Conservation (phyloP, 1,140 invertebrate genomes). For the Musca domestica region DNA sequence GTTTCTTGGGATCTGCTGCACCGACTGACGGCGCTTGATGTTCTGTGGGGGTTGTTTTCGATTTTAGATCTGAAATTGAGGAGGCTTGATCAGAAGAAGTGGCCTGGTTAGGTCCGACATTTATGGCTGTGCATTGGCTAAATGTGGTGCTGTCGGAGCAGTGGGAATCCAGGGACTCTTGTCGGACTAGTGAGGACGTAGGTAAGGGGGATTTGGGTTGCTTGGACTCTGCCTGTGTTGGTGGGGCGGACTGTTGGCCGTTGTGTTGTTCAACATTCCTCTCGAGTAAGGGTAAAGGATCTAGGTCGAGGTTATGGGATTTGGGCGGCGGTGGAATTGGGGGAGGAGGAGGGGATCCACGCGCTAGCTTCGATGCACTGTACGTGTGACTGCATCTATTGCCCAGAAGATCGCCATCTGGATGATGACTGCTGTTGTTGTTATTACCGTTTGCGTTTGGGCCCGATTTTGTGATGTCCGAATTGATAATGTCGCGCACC, state of each 20-base stretch:
- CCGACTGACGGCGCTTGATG: not conserved
- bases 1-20: conserved; percentile 36
- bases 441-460: conserved; percentile 7
- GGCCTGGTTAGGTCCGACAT: conserved; percentile 48
- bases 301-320: not conserved
- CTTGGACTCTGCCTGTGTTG: not conserved
- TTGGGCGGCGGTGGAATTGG: conserved; percentile 15
- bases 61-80: conserved; percentile 28
- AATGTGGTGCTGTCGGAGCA: conserved; percentile 57
- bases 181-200: conserved; percentile 30
- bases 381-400: not conserved
- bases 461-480: not conserved
- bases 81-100: conserved; percentile 27
- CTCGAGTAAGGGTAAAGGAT: conserved; percentile 3
- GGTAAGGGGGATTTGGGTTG: conserved; percentile 15
- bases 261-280: conserved; percentile 12
- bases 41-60: not conserved
- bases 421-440: too few relatives aligned
- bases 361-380: not conserved
- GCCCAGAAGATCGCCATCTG: not conserved
- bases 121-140: conserved; percentile 58
- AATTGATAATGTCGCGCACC: conserved; percentile 27
- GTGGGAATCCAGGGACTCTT: conserved; percentile 53
- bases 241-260: not conserved
- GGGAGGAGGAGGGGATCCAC: conserved; percentile 11